These are phyloP conservation scores for Rhombomys opimus DNA, from an alignment of 2,113 vertebrate genomes.

Conservation along the genomic window DNA sequence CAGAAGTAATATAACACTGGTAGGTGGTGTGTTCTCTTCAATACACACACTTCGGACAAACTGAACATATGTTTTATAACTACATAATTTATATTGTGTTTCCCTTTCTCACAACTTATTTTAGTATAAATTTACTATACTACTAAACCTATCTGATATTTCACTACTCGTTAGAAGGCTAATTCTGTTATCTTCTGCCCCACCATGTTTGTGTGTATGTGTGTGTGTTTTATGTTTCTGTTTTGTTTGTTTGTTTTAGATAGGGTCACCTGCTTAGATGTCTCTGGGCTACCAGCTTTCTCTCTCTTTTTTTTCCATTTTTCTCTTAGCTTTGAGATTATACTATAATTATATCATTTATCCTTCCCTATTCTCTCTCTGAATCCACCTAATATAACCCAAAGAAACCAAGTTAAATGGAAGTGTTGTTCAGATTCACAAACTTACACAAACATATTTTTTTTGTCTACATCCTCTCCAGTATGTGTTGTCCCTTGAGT, in stretches of 20 bases:
- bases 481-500: too few relatives aligned
- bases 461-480: not conserved
- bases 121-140: not conserved
- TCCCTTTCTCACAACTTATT: not conserved
- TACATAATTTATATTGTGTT: not conserved
- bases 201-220: not conserved
- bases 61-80: not conserved
- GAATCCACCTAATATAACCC: slow-evolving; percentile 1
- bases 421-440: slow-evolving; percentile 85
- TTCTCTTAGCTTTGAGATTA: not conserved
- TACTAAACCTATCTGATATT: too few relatives aligned
- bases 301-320: not conserved
- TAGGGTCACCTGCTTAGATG: not conserved
- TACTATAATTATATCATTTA: not conserved
- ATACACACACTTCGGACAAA: not conserved
- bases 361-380: not conserved
- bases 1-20: not conserved
- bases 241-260: not conserved
- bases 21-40: not conserved
- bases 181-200: too few relatives aligned
- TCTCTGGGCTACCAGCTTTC: not conserved
- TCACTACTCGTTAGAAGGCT: too few relatives aligned
- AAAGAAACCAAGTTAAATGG: slow-evolving; percentile 89
- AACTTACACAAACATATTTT: slow-evolving; percentile 88
- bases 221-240: not conserved